These are phyloP conservation scores for Colistium nudipinnis DNA, from an alignment of 2,113 vertebrate species.

Conservation along the genomic window DNA sequence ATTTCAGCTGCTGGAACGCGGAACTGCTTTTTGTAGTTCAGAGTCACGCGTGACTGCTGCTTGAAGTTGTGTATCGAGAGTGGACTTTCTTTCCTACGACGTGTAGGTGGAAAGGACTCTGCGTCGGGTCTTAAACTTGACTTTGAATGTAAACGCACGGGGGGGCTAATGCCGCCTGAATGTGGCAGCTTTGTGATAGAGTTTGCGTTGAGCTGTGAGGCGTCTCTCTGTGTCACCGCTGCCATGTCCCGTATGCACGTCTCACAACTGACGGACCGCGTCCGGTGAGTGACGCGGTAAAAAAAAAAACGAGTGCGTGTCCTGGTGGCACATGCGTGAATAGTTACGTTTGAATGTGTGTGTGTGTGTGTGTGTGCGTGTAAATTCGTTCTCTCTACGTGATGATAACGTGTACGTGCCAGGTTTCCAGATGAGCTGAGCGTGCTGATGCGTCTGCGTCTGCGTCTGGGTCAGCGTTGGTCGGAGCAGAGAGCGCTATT, in stretches of 20 bases:
- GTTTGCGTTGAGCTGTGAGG: slow-evolving; percentile 66
- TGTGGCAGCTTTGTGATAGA: slow-evolving; percentile 74
- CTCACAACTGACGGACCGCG: slow-evolving; percentile 7
- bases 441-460: slow-evolving; percentile 38
- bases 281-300: neutral
- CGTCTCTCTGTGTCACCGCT: slow-evolving; percentile 17
- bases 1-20: too few species aligned
- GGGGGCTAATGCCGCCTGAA: slow-evolving; percentile 51
- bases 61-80: slow-evolving; percentile 4
- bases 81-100: slow-evolving; percentile 23
- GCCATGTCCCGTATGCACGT: neutral
- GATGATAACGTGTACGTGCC: slow-evolving; percentile 40
- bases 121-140: slow-evolving; percentile 50
- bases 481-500: slow-evolving; percentile 34
- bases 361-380: slow-evolving; percentile 1
- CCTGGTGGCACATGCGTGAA: neutral
- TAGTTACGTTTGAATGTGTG: neutral
- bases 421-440: slow-evolving; percentile 60
- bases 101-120: slow-evolving; percentile 31
- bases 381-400: too few species aligned
- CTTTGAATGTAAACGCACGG: slow-evolving; percentile 52
- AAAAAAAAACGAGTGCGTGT: neutral
- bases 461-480: slow-evolving; percentile 26
- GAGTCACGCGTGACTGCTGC: neutral
- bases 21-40: too few species aligned